A percentile compares a stretch with the other conserved stretches of the same genome.
Evolutionary conservation across 2,113 vertebrate species (phyloP).

Genomic region (Bettongia penicillata): DNA sequence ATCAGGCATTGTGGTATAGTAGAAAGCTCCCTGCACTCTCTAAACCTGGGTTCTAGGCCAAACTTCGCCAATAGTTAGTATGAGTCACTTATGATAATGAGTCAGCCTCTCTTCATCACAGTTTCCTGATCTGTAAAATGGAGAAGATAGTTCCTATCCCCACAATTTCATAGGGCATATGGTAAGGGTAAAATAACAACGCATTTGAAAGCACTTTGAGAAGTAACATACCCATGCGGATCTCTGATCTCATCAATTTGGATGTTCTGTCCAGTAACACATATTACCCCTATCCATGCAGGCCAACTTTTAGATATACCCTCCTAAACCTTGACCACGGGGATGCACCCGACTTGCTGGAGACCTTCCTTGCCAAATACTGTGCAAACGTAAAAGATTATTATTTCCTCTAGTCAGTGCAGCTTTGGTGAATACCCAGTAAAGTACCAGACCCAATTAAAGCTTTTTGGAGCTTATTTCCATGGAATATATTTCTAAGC

Average conservation of each 20-base stretch:
- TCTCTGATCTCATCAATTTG: background rate
- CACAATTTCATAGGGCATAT: background rate
- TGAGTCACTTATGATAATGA: background rate
- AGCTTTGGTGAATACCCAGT: background rate
- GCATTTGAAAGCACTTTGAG: background rate
- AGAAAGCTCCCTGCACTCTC: background rate
- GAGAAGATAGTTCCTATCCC: background rate
- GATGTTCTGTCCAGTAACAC: background rate
- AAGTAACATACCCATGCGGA: background rate
- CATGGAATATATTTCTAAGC: background rate
- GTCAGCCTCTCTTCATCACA: background rate
- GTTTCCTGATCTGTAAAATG: background rate
- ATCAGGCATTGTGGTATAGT: background rate
- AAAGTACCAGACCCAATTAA: background rate
- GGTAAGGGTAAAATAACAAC: background rate
- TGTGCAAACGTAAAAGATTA: background rate
- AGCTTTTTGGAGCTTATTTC: slow-evolving; percentile 32
- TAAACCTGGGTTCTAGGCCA: background rate
- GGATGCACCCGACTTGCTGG: background rate
- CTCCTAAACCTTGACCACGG: background rate
- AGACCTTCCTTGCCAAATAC: background rate
- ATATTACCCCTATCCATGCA: background rate
- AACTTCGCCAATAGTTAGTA: background rate
- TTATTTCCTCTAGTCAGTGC: background rate
- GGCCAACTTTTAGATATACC: background rate